Conservation (phyloP, 2,888 invertebrate species). For the Plusia festucae region DNA sequence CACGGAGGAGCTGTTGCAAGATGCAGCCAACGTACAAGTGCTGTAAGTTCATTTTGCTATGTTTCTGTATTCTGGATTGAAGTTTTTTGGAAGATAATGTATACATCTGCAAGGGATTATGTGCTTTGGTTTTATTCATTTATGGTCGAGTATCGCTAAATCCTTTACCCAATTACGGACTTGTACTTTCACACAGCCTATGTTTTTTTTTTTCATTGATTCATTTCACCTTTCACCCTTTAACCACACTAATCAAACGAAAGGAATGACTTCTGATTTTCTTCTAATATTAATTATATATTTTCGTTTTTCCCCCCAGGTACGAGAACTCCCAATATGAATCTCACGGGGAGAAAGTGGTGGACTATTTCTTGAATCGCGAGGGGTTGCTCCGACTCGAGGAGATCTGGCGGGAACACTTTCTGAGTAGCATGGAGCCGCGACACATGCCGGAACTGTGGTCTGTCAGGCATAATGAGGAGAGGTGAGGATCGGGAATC, state of each 20-base stretch:
- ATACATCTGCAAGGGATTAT: too few species aligned
- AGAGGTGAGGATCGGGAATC: conserved; percentile 78
- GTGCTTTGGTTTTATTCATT: too few species aligned
- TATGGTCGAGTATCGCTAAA: too few species aligned
- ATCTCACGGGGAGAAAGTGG: conserved; percentile 90
- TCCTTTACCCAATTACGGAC: too few species aligned
- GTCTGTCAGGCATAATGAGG: conserved; percentile 93
- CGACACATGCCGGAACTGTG: conserved; percentile 92
- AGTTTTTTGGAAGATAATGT: too few species aligned
- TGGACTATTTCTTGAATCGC: conserved; percentile 86
- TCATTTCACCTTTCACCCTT: too few species aligned
- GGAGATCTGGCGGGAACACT: conserved; percentile 93
- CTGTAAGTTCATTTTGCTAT: conserved; percentile 71
- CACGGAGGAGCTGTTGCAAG: conserved; percentile 83
- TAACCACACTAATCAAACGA: too few species aligned
- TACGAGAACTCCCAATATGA: conserved; percentile 82
- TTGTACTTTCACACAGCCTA: too few species aligned
- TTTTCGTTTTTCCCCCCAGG: conserved; percentile 63
- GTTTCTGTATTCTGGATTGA: too few species aligned
- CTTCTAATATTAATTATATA: conserved; percentile 9
- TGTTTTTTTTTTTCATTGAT: too few species aligned
- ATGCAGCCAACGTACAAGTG: conserved; percentile 84
- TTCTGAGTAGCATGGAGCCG: conserved; percentile 92
- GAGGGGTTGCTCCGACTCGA: conserved; percentile 91
- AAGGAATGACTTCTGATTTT: too few species aligned